Percentiles rank a stretch among this genome's conserved stretches.
These are phyloP conservation scores for Gouania willdenowi DNA, from an alignment of 2,797 vertebrate genomes.

Conservation along the genomic window DNA sequence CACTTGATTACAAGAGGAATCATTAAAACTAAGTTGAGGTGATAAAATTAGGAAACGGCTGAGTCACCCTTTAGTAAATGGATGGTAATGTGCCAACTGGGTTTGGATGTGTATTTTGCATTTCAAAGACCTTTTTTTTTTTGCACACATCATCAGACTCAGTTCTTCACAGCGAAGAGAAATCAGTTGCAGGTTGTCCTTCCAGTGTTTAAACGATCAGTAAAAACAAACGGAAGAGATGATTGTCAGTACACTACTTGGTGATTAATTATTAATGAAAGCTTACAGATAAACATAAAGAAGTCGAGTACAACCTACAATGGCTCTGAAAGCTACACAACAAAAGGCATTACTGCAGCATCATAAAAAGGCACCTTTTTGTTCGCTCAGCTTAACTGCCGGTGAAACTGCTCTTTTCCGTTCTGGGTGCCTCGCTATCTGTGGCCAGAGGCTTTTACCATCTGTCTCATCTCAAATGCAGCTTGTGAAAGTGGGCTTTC, in stretches of 20 bases:
- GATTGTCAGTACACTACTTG: constrained; percentile 4
- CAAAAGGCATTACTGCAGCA: constrained; percentile 14
- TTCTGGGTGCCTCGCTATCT: constrained; percentile 3
- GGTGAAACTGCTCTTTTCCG: neutral
- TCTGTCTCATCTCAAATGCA: constrained; percentile 15
- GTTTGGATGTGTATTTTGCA: constrained; percentile 49
- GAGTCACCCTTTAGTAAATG: constrained; percentile 42
- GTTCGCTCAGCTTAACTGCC: constrained; percentile 12
- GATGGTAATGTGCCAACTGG: constrained; percentile 45
- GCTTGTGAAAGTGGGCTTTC: constrained; percentile 13
- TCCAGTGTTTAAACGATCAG: constrained; percentile 23
- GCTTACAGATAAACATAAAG: constrained; percentile 5
- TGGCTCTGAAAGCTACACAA: constrained; percentile 13
- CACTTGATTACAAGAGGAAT: constrained; percentile 40
- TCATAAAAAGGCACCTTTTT: constrained; percentile 6
- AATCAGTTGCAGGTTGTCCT: too few species aligned
- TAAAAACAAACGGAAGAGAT: constrained; percentile 9
- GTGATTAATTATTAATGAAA: constrained; percentile 16
- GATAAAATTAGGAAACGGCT: constrained; percentile 56
- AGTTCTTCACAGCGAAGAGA: too few species aligned
- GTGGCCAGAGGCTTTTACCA: constrained; percentile 17
- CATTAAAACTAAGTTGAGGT: constrained; percentile 53
- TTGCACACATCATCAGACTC: constrained; percentile 47
- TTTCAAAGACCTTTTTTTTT: constrained; percentile 53
- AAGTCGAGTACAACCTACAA: constrained; percentile 12